Base-by-base conservation (phyloP, 92 coral and sea anemone genomes). In the Diadumene lineata region DNA sequence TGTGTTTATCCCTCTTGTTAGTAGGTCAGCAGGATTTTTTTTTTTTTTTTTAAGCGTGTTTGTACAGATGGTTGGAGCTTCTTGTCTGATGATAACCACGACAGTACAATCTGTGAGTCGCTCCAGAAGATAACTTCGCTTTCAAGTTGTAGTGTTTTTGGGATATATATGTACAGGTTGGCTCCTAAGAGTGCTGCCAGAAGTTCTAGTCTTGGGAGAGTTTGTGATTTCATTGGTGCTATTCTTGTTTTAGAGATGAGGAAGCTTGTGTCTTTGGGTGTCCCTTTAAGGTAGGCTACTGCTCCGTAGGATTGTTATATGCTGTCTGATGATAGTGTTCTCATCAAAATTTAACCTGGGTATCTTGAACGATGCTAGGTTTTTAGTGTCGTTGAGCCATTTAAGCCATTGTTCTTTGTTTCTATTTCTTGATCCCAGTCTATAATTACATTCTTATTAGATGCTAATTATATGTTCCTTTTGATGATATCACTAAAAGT, bases 271-370 rank as follows among this genome's bases (percentile, higher is more conserved):
- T 38, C 46, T 0, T 33, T 55, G 1, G 82, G 61, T 24, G 26
- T 61, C 60, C 82, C 81, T 56, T 70, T 85, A 1, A 81, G 63
- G 70, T 80, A 85, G 0, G 86, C 86, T 1, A 81, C 79, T 64
- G 86, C 80, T 28, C 86, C 74, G 77, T 85, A 85, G n/a, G 82
- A 85, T 29, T 13, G 32, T 72, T 64, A 22, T 61, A 79, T 83
- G 72, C 81, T 84, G 77, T 10, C n/a, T 48, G 68, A 24, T 56
- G 31, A 61, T 60, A 60, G 64, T 48, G 72, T 65, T 34, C 50
- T 18, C 50, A 53, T 50, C 68, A 64, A 81, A 81, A 80, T 82
- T 76, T 2, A 43, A 78, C 64, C 87, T 76, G 9, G 78, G 78
- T 60, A 83, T 50, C 34, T 70, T 48, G 70, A 83, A 32, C 43